Evolutionary conservation across 2,113 vertebrate genomes (phyloP).

Genomic region (Daboia siamensis): DNA sequence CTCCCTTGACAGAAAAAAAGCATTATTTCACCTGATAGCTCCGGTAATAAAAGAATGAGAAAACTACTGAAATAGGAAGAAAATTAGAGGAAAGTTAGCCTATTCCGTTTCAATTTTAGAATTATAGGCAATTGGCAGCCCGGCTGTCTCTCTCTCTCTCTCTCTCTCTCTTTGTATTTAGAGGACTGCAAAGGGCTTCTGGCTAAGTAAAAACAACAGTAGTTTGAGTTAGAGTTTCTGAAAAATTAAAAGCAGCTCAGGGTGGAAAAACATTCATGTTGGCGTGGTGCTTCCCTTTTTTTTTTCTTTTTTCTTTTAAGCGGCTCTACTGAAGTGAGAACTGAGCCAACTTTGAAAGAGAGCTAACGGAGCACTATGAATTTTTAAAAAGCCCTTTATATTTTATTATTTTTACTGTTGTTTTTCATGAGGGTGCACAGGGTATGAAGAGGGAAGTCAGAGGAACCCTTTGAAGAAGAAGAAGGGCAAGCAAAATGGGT

Average conservation of each 20-base stretch:
- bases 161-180: constrained; percentile 66
- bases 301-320: constrained; percentile 61
- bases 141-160: constrained; percentile 63
- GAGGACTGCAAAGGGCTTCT: constrained; percentile 67
- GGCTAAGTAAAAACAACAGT: constrained; percentile 60
- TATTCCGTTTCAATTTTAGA: constrained; percentile 67
- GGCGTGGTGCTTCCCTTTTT: constrained; percentile 37
- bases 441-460: constrained; percentile 58
- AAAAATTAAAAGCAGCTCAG: constrained; percentile 57
- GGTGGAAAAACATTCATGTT: constrained; percentile 59
- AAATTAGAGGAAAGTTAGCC: constrained; percentile 65
- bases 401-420: constrained; percentile 42
- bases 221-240: constrained; percentile 62
- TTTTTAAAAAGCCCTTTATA: constrained; percentile 52
- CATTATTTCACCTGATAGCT: constrained; percentile 70
- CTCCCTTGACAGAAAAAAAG: neutral
- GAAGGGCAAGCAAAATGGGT: constrained; percentile 76
- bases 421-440: constrained; percentile 62
- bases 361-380: constrained; percentile 45
- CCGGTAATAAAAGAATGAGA: constrained; percentile 54
- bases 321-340: constrained; percentile 55
- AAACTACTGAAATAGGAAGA: constrained; percentile 64
- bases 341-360: constrained; percentile 62
- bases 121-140: constrained; percentile 71
- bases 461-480: constrained; percentile 54